Evolutionary conservation across 2,888 invertebrate species (phyloP).

Genomic region (Phalera bucephala): DNA sequence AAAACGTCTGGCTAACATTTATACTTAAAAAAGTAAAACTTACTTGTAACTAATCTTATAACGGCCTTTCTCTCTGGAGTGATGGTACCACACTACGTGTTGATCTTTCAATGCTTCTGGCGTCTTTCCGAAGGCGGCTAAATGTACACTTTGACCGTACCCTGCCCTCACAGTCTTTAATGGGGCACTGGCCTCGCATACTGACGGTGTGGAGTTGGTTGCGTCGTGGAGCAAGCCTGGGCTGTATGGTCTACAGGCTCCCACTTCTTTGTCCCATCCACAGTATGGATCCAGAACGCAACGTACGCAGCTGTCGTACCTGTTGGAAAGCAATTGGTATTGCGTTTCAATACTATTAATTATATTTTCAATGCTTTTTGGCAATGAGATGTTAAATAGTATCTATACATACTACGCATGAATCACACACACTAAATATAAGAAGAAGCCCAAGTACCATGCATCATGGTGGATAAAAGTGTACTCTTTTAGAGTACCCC

Average conservation of each 20-base stretch:
- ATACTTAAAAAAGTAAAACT: no score
- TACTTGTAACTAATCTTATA: constrained; percentile 82
- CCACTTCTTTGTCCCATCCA: constrained; percentile 86
- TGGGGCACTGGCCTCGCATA: constrained; percentile 82
- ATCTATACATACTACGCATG: no score
- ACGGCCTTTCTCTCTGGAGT: constrained; percentile 79
- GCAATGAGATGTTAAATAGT: no score
- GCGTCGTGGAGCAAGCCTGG: constrained; percentile 84
- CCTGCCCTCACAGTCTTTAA: constrained; percentile 82
- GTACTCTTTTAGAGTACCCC: no score
- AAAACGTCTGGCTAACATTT: no score
- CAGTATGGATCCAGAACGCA: constrained; percentile 87
- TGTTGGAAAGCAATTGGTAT: no score
- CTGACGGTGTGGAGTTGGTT: constrained; percentile 82
- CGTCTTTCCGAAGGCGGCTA: constrained; percentile 80
- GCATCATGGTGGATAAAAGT: no score
- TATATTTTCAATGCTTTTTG: no score
- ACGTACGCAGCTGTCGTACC: constrained; percentile 84
- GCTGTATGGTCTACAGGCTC: constrained; percentile 82
- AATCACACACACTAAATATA: no score
- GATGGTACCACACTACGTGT: constrained; percentile 77
- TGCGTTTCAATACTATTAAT: no score
- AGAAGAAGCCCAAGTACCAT: no score
- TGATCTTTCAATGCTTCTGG: constrained; percentile 76
- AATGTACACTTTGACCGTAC: constrained; percentile 84